Percentiles rank a stretch among this genome's conserved stretches.
Conservation (phyloP, 2,797 vertebrate genomes). For the Luscinia megarhynchos region DNA sequence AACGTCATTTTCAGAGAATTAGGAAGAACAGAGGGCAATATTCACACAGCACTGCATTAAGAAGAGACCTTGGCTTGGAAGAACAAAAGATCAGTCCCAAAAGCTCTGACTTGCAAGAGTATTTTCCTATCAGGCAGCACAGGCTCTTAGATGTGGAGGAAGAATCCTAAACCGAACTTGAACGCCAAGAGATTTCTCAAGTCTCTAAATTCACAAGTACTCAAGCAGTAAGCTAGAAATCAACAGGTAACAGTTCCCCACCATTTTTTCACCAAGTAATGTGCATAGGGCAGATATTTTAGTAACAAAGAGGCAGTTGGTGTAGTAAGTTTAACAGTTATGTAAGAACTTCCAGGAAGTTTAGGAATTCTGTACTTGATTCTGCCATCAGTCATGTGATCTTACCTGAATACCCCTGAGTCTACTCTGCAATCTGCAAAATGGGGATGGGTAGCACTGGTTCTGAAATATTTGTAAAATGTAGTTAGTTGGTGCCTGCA, state of each 20-base stretch:
- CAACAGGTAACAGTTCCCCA: not conserved
- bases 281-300: not conserved
- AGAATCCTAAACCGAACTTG: not conserved
- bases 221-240: not conserved
- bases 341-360: not conserved
- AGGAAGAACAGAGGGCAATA: not conserved
- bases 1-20: not conserved
- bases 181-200: not conserved
- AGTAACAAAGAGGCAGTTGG: not conserved
- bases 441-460: not conserved
- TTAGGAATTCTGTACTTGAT: not conserved
- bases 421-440: constrained; percentile 10
- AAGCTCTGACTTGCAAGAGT: not conserved
- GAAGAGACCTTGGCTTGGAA: not conserved
- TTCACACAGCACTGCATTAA: not conserved
- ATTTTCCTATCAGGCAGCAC: not conserved
- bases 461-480: constrained; percentile 36
- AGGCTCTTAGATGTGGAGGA: not conserved
- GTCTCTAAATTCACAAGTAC: not conserved
- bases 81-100: not conserved
- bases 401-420: constrained; percentile 23
- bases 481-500: not conserved
- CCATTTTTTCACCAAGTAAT: not conserved
- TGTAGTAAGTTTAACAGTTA: not conserved
- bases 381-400: not conserved